These are phyloP conservation scores for Cyprinodon brontotheroides DNA, from an alignment of 2,113 vertebrate genomes.

Conservation along the genomic window DNA sequence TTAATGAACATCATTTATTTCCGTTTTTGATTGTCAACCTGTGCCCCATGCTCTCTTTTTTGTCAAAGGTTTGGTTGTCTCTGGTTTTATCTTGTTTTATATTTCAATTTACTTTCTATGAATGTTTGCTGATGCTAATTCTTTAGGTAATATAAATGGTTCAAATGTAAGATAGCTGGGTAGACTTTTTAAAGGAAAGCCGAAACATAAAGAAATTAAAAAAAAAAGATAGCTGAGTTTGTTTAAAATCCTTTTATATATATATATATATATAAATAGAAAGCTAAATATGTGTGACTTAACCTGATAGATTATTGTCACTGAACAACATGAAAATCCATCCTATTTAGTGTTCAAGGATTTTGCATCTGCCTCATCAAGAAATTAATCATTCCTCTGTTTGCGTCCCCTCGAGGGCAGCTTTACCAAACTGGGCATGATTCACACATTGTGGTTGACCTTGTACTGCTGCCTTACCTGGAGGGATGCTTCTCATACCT, in stretches of 20 bases:
- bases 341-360: background rate
- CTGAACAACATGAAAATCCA: background rate
- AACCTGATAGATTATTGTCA: background rate
- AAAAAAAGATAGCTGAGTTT: background rate
- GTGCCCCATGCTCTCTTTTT: background rate
- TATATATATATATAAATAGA: too few relatives aligned
- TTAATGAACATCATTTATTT: conserved; percentile 37
- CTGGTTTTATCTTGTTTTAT: conserved; percentile 18
- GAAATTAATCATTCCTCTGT: conserved; percentile 3
- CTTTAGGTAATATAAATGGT: conserved; percentile 2
- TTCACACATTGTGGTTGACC: conserved; percentile 34
- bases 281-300: background rate
- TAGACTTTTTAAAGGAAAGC: background rate
- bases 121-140: conserved; percentile 8
- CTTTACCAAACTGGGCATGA: background rate
- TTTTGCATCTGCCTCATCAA: background rate
- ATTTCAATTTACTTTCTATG: conserved; percentile 1
- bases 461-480: conserved; percentile 27
- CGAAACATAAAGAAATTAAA: background rate
- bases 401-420: conserved; percentile 1
- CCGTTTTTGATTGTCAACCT: conserved; percentile 15
- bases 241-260: background rate
- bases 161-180: background rate
- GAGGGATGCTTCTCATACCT: conserved; percentile 7
- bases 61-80: conserved; percentile 8